These are phyloP conservation scores for Eclectus roratus DNA, from an alignment of 2,113 vertebrate genomes.

Conservation along the genomic window DNA sequence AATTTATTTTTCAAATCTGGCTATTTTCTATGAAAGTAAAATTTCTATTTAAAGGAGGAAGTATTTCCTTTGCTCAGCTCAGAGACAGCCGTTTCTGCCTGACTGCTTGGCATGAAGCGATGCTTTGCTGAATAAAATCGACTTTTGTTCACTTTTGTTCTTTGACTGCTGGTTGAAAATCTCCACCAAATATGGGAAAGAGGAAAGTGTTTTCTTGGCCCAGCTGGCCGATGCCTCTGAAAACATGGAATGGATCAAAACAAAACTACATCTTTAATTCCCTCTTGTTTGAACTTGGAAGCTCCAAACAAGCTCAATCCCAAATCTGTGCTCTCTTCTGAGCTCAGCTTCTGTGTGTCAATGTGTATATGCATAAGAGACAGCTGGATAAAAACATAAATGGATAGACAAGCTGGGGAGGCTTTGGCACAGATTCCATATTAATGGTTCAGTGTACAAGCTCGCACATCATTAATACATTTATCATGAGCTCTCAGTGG, in stretches of 20 bases:
- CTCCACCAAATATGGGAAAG: conserved; percentile 26
- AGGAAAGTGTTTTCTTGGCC: not conserved
- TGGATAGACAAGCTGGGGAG: not conserved
- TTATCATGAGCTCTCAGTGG: not conserved
- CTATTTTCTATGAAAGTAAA: not conserved
- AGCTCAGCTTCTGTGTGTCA: not conserved
- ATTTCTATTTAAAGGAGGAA: not conserved
- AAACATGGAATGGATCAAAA: conserved; percentile 18
- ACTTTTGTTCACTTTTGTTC: not conserved
- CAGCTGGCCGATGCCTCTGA: not conserved
- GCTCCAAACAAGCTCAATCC: not conserved
- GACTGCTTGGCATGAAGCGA: not conserved
- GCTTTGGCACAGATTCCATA: not conserved
- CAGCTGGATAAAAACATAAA: not conserved
- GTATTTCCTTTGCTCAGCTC: not conserved
- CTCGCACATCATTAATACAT: not conserved
- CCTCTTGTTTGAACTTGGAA: not conserved
- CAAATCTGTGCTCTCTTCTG: not conserved
- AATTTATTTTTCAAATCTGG: not conserved
- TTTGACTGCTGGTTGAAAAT: not conserved
- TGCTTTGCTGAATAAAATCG: not conserved
- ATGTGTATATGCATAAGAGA: not conserved
- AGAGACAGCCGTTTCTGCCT: not conserved
- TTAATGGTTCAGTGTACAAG: not conserved
- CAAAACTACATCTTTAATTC: not conserved